Conservation (phyloP, 2,113 vertebrate species). For the Rhea pennata region DNA sequence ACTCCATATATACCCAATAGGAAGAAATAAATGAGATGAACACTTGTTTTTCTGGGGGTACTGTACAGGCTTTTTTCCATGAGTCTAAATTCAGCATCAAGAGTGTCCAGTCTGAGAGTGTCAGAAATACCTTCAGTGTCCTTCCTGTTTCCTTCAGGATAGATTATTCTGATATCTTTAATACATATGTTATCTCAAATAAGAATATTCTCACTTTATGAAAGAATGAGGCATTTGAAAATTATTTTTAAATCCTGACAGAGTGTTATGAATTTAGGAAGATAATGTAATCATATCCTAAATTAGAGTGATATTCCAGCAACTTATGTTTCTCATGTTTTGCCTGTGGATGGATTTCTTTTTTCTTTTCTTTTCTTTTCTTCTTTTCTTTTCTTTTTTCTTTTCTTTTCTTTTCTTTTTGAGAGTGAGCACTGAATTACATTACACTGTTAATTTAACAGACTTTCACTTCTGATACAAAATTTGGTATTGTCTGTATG, state of each 20-base stretch:
- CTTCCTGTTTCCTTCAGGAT: neutral
- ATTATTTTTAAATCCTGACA: neutral
- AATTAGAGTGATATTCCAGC: neutral
- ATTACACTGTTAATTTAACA: neutral
- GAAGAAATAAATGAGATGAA: slow-evolving; percentile 54
- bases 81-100: neutral
- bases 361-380: no score
- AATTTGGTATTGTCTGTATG: neutral
- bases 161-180: neutral
- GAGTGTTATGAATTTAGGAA: neutral
- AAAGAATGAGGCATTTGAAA: neutral
- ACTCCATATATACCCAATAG: slow-evolving; percentile 46
- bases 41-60: slow-evolving; percentile 5
- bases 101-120: neutral
- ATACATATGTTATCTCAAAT: neutral
- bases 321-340: neutral
- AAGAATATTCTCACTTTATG: neutral
- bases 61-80: neutral
- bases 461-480: neutral
- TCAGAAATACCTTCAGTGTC: neutral
- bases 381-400: no score
- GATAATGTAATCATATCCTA: neutral
- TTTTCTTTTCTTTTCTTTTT: neutral
- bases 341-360: neutral
- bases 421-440: neutral